A percentile compares a stretch with the other conserved stretches of the same genome.
These are phyloP conservation scores for Willowsia nigromaculata DNA, from an alignment of 2,888 invertebrate genomes.

Conservation along the genomic window DNA sequence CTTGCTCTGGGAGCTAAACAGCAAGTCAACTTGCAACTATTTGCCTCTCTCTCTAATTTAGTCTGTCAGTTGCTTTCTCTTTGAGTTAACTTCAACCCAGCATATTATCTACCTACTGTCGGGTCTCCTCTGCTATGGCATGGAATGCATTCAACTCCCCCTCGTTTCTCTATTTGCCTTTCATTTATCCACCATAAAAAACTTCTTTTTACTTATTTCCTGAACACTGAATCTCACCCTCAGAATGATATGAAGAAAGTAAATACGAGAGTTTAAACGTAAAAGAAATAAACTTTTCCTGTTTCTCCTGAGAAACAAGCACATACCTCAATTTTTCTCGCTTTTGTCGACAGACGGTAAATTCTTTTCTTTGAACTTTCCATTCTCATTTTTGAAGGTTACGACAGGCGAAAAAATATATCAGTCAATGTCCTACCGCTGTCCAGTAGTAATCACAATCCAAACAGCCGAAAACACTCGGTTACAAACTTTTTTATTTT, in stretches of 20 bases:
- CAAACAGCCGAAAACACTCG: background rate
- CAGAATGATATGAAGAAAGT: background rate
- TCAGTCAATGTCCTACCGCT: background rate
- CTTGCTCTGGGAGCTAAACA: background rate
- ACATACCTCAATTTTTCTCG: background rate
- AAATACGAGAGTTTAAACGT: background rate
- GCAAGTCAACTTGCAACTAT: constrained; percentile 6
- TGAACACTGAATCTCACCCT: background rate
- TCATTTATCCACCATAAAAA: constrained; percentile 8
- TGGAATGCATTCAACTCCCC: too few relatives aligned
- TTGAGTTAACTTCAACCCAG: constrained; percentile 2
- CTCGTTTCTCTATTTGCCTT: background rate
- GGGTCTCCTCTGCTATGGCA: too few relatives aligned
- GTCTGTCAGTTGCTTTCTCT: constrained; percentile 54
- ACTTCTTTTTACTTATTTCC: background rate
- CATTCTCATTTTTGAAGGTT: background rate
- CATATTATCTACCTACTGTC: background rate
- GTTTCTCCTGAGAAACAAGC: constrained; percentile 7
- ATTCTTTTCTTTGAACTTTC: background rate
- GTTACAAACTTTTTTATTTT: background rate
- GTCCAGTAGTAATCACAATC: background rate
- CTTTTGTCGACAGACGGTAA: background rate
- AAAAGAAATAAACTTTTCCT: constrained; percentile 33
- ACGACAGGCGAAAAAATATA: background rate
- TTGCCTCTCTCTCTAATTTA: constrained; percentile 39